Base-by-base conservation (phyloP, 2,888 invertebrate species). In the Pristionchus entomophagus region DNA sequence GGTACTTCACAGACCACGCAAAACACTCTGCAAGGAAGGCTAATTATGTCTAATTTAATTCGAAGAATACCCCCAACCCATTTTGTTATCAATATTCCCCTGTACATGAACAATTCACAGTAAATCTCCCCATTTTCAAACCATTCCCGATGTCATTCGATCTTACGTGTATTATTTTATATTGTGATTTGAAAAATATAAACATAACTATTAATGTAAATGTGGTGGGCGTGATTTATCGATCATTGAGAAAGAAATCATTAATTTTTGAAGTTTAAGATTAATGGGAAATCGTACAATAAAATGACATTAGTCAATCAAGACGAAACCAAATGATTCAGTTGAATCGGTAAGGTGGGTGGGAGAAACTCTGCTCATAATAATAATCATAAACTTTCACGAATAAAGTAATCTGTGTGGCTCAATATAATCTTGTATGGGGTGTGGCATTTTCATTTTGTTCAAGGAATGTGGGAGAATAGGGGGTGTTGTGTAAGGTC, bases 1-100 rank as follows among this genome's bases (percentile, higher is more conserved):
- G 85, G 19, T 85, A 85, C 85, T 85, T 73, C 85, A 85, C 73
- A 35, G 73, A 85, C 41, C 45, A 45, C 53, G 77, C 85, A 0
- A 35, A 38, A 56, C 85, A 85, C 77, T 45, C 29, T 5, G 73
- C 85, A 3, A 22, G 85, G 12, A 35, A 77, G 51, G 56, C 53
- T 29, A 85, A 77, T 49, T 77, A 85, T 29, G 73, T 85, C n/a
- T 85, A 41, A 56, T n/a, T n/a, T n/a, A n/a, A n/a, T n/a, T n/a
- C n/a, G n/a, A n/a, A n/a, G n/a, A 32, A 49, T 49, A 12, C 10
- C 49, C 49, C 17, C 49, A 8, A 8, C 17, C 17, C 49, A 49
- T 49, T 17, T 49, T 17, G 49, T 49, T 17, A 49, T 49, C 17
- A 8, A 8, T 49, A 17, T 49, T 49, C 49, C 49, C 10, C 49